Conservation (phyloP, 2,113 vertebrate species). For the Aramus guarauna region DNA sequence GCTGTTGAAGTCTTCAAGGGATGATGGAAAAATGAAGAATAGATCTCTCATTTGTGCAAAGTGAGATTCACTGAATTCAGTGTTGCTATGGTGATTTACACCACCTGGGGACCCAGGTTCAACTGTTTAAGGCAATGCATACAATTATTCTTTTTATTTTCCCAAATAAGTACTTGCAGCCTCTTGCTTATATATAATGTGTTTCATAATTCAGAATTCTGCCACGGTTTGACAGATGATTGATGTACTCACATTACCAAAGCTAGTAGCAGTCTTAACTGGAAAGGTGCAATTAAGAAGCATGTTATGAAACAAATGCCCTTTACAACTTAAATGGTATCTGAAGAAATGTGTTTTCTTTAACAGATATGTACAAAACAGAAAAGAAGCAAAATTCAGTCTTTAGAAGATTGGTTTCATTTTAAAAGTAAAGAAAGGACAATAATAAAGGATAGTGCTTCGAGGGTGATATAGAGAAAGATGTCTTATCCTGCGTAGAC, state of each 20-base stretch:
- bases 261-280: background rate
- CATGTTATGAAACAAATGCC: slow-evolving; percentile 8
- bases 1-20: background rate
- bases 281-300: background rate
- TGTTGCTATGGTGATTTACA: slow-evolving; percentile 49
- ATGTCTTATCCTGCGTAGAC: fast-evolving
- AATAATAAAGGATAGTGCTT: background rate
- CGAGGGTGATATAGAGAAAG: background rate
- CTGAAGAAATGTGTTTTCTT: background rate
- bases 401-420: background rate
- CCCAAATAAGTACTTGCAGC: slow-evolving; percentile 4
- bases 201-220: slow-evolving; percentile 6
- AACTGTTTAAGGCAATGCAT: slow-evolving; percentile 27
- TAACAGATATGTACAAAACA: background rate
- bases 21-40: background rate
- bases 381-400: background rate
- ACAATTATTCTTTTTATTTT: slow-evolving; percentile 53
- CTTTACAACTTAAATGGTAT: background rate
- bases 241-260: background rate
- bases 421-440: background rate
- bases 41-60: background rate
- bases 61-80: background rate
- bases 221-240: background rate
- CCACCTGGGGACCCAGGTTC: slow-evolving; percentile 29
- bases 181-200: background rate